Evolutionary conservation across 2,113 vertebrate genomes (phyloP), one percentile per base, ranked within the genome.

Genomic region (Mastomys natalensis): DNA sequence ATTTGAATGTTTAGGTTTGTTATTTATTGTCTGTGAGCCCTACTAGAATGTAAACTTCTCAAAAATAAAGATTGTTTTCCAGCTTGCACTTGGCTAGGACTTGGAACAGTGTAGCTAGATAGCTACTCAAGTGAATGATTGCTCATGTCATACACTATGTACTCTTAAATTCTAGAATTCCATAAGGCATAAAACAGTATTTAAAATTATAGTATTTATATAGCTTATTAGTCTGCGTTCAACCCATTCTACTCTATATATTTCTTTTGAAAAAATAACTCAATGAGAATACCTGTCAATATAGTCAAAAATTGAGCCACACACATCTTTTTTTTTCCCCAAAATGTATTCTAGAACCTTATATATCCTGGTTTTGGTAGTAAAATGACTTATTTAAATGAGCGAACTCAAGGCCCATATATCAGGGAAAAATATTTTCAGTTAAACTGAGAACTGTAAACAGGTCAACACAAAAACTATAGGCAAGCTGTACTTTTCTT

Each of bases 311-410:
- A 94, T 68, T 26, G 40, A 94, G 16, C 10, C 45, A 37, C 7
- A 86, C 3, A 58, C 8, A 66, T 87, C 48, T 93, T 70, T 80
- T 77, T 70, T 68, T n/a, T 68, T 48, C 37, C 15, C 7, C 82
- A 66, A 89, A 90, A 90, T 40, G 29, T 72, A 53, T 40, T 93
- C 26, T 53, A 82, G 64, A 51, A 77, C 3, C 26, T 7, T 81
- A 80, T 29, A 6, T 9, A 76, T 92, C 89, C 94, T 90, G 26
- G 82, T 92, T 96, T 85, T 29, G 93, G 55, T 34, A 53, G 0
- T 37, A 82, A 95, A 92, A 58, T 92, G 29, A 62, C 62, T 88
- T 95, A 53, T 92, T 90, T 96, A 43, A 94, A 77, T 93, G 37
- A 70, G n/a, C 89, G 31, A 62, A 3, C n/a, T 93, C 64, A 22